Conservation (phyloP, 2,888 invertebrate genomes). For the Ophion ellenae region DNA sequence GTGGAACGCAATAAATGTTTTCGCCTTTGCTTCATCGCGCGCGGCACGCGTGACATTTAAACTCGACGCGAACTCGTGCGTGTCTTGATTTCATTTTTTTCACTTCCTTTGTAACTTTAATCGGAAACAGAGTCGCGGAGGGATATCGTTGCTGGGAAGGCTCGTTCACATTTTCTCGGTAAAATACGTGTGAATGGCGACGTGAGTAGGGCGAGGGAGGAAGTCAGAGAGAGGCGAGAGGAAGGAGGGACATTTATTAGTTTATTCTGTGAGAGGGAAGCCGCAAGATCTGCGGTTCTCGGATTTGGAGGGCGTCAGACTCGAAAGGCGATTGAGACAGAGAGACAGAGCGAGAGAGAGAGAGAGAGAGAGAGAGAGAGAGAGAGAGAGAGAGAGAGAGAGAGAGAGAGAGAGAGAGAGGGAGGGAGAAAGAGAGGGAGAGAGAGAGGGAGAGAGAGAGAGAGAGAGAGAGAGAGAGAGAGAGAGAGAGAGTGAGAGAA, state of each 20-base stretch:
- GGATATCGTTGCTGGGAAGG: conserved; percentile 54
- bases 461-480: too few relatives aligned
- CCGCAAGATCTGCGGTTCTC: conserved; percentile 62
- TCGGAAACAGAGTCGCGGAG: conserved; percentile 43
- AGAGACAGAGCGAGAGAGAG: too few relatives aligned
- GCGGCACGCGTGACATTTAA: conserved; percentile 35
- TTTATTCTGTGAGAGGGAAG: conserved; percentile 75
- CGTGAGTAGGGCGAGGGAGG: conserved; percentile 40
- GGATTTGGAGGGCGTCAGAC: conserved; percentile 53
- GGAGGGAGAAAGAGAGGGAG: not conserved
- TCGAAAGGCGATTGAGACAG: conserved; percentile 15
- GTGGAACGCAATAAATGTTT: conserved; percentile 37
- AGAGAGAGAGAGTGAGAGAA: conserved; percentile 24
- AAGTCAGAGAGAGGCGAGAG: conserved; percentile 20
- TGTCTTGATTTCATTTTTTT: conserved; percentile 8
- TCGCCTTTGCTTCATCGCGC: conserved; percentile 32
- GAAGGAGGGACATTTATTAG: conserved; percentile 72
- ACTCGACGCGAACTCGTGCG: conserved; percentile 3
- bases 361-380: too few relatives aligned
- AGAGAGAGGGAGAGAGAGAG: too few relatives aligned
- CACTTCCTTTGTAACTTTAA: conserved; percentile 37
- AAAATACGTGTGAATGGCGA: conserved; percentile 43
- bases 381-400: conserved; percentile 22
- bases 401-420: conserved; percentile 25
- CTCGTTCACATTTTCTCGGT: conserved; percentile 35